These are phyloP conservation scores for Ochlodes sylvanus DNA, from an alignment of 2,888 invertebrate genomes.

Conservation along the genomic window DNA sequence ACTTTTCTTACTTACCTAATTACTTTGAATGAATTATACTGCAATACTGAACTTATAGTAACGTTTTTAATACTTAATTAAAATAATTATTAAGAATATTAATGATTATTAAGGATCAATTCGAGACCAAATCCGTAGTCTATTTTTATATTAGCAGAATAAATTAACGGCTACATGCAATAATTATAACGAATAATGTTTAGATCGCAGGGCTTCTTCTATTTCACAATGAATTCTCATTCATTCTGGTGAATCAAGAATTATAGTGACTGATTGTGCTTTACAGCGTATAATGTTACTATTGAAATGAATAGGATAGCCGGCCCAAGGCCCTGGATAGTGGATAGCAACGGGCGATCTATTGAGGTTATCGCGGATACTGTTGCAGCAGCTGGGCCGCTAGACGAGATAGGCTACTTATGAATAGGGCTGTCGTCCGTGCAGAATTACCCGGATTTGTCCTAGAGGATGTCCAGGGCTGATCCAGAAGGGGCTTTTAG, in stretches of 20 bases:
- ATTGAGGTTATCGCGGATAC: conserved; percentile 21
- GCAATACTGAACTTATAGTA: too few species aligned
- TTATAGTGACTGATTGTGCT: conserved; percentile 5
- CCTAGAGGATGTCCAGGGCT: too few species aligned
- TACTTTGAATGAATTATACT: too few species aligned
- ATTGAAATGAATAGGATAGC: conserved; percentile 7
- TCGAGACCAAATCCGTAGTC: too few species aligned
- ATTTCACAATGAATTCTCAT: background rate
- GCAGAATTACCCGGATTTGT: too few species aligned
- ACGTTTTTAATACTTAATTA: too few species aligned
- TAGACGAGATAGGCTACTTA: background rate
- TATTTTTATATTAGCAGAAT: too few species aligned
- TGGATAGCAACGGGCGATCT: background rate
- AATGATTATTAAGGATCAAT: too few species aligned
- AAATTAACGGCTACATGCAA: background rate
- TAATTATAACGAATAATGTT: background rate
- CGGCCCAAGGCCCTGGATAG: background rate
- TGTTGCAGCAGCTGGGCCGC: conserved; percentile 1
- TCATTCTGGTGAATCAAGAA: background rate
- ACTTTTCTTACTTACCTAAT: too few species aligned
- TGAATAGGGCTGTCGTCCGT: too few species aligned
- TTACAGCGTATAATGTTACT: conserved; percentile 14
- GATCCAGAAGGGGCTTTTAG: too few species aligned
- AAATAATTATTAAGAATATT: too few species aligned
- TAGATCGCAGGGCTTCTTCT: background rate